A percentile compares a stretch with the other conserved stretches of the same genome.
These are phyloP conservation scores for Nomada fabriciana DNA, from an alignment of 2,888 invertebrate species.

Conservation along the genomic window DNA sequence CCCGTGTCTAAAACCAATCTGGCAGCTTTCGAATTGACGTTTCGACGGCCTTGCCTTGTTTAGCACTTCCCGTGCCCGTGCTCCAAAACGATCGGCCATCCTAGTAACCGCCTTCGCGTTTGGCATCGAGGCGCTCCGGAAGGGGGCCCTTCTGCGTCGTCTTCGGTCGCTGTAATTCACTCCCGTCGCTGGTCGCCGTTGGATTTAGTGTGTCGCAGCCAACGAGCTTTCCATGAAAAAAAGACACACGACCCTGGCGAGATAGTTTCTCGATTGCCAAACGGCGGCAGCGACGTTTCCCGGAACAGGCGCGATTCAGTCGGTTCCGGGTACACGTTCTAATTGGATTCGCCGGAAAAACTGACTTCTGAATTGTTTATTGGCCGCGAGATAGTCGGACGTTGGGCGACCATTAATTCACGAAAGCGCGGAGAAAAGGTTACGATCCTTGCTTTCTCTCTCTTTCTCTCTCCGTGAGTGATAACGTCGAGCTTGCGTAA, in stretches of 20 bases:
- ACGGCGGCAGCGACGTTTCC: neutral
- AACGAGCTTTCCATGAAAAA: conserved; percentile 13
- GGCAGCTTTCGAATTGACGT: conserved; percentile 6
- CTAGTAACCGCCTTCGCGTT: neutral
- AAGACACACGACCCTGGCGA: conserved; percentile 13
- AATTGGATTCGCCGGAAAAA: conserved; percentile 11
- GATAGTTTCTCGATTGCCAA: conserved; percentile 24
- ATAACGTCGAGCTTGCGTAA: conserved; percentile 64
- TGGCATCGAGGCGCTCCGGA: conserved; percentile 23
- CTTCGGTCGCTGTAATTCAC: conserved; percentile 30
- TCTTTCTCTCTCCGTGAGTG: conserved; percentile 29
- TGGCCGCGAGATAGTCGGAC: conserved; percentile 26
- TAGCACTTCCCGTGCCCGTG: conserved; percentile 2
- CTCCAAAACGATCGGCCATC: neutral
- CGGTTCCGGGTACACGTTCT: neutral
- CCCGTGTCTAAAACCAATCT: conserved; percentile 7
- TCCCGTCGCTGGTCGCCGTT: conserved; percentile 6
- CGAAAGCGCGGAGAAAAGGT: conserved; percentile 44
- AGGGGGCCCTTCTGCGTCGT: conserved; percentile 18
- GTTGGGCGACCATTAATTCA: conserved; percentile 41
- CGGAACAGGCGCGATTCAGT: conserved; percentile 32
- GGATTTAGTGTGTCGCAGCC: neutral
- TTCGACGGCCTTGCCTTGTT: conserved; percentile 25
- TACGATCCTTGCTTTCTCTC: conserved; percentile 32
- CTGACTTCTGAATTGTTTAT: conserved; percentile 26